Evolutionary conservation across 1,140 invertebrate genomes (phyloP), one percentile per base, ranked within the genome.

Genomic region (Aphis gossypii): DNA sequence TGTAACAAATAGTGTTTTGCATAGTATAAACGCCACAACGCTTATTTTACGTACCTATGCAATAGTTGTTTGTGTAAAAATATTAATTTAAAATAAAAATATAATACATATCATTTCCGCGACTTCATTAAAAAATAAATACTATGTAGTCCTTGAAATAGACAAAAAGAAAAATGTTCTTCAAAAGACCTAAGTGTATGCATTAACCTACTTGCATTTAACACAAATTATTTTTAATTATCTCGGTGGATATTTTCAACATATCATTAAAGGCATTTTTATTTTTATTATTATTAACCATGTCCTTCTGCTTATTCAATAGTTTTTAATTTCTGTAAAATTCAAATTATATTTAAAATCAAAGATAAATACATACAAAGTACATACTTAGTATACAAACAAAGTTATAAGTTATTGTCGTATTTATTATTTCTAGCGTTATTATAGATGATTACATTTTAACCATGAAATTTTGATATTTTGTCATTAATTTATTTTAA

Each of bases 1-100:
- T 21, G 87, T 88, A 88, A 51, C n/a, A 54, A 88, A 88, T 51
- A n/a, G n/a, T 54, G 51, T 54, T 54, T 89, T 54, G 46, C 48
- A 54, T 89, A 89, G 46, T 46, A 46, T 11, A 23, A 23, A 54
- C 48, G 14, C n/a, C n/a, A 38, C 20, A 20, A 38, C n/a, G 86
- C n/a, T 38, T 54, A 51, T 21, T 38, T 18, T 35, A 18, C 48
- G 48, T 51, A n/a, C n/a, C n/a, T n/a, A 20, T 87, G 46, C 25
- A 30, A n/a, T 87, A 51, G 48, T 48, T 48, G 30, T 87, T 87
- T n/a, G 30, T 48, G 84, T n/a, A n/a, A 48, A 48, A 87, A 48
- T 30, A n/a, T 87, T 48, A 87, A 87, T 87, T 87, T 48, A 21
- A 87, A 20, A n/a, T 48, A 48, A 87, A 51, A 44, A 86, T 14